phyloP scores from a whole-genome alignment of 2,113 vertebrate species.

The Laterallus jamaicensis region DNA sequence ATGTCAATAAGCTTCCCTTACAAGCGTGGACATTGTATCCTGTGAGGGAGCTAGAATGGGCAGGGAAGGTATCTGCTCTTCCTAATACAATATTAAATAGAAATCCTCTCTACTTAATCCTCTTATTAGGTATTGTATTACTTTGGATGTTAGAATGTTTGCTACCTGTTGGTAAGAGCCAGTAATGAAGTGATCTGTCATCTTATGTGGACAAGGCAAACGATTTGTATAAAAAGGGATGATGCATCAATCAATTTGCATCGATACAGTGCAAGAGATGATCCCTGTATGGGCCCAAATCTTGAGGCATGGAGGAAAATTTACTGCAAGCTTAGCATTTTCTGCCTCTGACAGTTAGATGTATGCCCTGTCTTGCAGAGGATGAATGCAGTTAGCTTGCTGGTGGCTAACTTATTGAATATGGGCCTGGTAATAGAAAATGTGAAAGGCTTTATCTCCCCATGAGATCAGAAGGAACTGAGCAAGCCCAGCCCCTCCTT shows the following conservation, averaged over 20 bases:
- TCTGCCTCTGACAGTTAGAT: not conserved
- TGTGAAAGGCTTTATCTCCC: too few relatives aligned
- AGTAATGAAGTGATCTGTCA: not conserved
- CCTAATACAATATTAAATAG: slow-evolving; percentile 60
- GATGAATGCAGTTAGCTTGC: rapidly evolving
- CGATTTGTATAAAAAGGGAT: not conserved
- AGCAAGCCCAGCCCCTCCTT: not conserved
- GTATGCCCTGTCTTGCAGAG: not conserved
- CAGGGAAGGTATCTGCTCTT: not conserved
- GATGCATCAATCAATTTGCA: not conserved
- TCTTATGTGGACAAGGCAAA: rapidly evolving
- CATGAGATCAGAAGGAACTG: not conserved
- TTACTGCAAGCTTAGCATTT: rapidly evolving
- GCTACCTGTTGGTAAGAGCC: not conserved
- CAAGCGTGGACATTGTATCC: slow-evolving; percentile 9
- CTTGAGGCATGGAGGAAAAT: not conserved
- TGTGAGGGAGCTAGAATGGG: not conserved
- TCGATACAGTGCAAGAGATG: rapidly evolving
- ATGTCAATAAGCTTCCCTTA: slow-evolving; percentile 55
- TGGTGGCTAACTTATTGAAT: not conserved
- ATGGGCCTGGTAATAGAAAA: rapidly evolving
- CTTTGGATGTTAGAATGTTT: not conserved
- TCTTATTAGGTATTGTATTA: slow-evolving; percentile 58
- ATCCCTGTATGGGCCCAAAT: rapidly evolving
- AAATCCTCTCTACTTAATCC: slow-evolving; percentile 61